phyloP scores from a whole-genome alignment of 2,888 invertebrate genomes.

The Augochlorella aurata region DNA sequence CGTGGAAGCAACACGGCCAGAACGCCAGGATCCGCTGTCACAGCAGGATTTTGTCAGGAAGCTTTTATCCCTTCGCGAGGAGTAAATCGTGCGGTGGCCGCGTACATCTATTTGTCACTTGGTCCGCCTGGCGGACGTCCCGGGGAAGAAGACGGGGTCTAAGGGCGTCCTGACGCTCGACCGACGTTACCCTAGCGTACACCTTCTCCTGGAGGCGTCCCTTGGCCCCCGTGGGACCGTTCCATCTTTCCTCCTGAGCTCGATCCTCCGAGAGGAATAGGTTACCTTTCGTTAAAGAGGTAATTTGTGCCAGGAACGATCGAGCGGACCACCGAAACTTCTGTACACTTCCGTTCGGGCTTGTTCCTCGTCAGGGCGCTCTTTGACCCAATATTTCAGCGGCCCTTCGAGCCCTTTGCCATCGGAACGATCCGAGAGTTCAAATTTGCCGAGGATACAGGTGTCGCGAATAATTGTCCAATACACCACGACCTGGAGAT shows the following conservation, averaged over 20 bases:
- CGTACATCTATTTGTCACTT: slow-evolving; percentile 78
- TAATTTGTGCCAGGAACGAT: slow-evolving; percentile 78
- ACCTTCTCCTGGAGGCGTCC: slow-evolving; percentile 67
- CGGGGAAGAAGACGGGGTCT: slow-evolving; percentile 53
- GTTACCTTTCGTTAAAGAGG: slow-evolving; percentile 77
- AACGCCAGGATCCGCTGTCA: slow-evolving; percentile 70
- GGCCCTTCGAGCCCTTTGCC: neutral
- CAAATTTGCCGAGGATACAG: neutral
- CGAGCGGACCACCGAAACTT: slow-evolving; percentile 57
- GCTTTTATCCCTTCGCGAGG: slow-evolving; percentile 72
- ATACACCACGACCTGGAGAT: neutral
- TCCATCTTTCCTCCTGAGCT: slow-evolving; percentile 76
- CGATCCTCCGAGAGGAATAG: slow-evolving; percentile 63
- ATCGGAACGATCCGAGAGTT: neutral
- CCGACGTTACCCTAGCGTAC: slow-evolving; percentile 54
- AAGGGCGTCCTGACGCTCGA: slow-evolving; percentile 68
- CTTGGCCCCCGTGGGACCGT: slow-evolving; percentile 73
- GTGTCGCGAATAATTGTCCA: neutral
- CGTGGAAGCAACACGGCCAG: slow-evolving; percentile 51
- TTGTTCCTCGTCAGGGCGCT: neutral
- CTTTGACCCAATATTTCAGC: slow-evolving; percentile 1
- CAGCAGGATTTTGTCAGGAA: slow-evolving; percentile 73
- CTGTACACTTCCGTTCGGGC: slow-evolving; percentile 27
- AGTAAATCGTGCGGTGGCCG: slow-evolving; percentile 69
- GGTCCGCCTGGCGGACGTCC: slow-evolving; percentile 64